phyloP scores from a whole-genome alignment of 2,113 vertebrate genomes.

The Gymnarchus niloticus region DNA sequence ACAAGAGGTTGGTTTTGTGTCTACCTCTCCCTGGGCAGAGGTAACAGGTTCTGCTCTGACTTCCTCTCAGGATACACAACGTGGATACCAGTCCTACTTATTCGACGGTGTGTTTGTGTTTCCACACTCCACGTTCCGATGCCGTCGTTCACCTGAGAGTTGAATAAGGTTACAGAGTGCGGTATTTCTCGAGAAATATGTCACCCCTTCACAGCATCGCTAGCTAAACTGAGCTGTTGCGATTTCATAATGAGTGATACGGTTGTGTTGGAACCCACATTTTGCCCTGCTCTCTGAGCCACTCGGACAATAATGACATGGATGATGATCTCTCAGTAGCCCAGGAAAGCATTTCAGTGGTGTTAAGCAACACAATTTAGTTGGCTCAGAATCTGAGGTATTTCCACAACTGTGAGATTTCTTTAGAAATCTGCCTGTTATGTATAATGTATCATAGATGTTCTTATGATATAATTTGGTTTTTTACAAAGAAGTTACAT shows the following conservation, averaged over 20 bases:
- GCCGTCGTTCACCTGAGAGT: background rate
- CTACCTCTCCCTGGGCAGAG: background rate
- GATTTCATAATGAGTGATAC: no score
- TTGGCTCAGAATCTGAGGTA: background rate
- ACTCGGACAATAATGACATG: background rate
- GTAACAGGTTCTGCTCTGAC: background rate
- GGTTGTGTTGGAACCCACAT: background rate
- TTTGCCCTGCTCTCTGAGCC: background rate
- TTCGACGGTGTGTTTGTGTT: background rate
- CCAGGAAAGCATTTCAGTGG: background rate
- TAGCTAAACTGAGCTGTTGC: background rate
- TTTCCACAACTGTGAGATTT: conserved; percentile 2
- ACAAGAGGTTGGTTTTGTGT: background rate
- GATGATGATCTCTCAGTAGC: background rate
- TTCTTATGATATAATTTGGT: background rate
- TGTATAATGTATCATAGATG: background rate
- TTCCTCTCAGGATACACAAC: background rate
- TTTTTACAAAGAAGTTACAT: no score
- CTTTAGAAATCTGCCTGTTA: background rate
- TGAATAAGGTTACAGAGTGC: background rate
- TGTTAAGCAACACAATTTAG: background rate
- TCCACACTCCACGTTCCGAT: background rate
- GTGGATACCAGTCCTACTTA: background rate
- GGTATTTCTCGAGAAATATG: background rate
- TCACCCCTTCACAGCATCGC: background rate